These are phyloP conservation scores for Piprites chloris DNA, from an alignment of 2,113 vertebrate genomes.

Conservation along the genomic window DNA sequence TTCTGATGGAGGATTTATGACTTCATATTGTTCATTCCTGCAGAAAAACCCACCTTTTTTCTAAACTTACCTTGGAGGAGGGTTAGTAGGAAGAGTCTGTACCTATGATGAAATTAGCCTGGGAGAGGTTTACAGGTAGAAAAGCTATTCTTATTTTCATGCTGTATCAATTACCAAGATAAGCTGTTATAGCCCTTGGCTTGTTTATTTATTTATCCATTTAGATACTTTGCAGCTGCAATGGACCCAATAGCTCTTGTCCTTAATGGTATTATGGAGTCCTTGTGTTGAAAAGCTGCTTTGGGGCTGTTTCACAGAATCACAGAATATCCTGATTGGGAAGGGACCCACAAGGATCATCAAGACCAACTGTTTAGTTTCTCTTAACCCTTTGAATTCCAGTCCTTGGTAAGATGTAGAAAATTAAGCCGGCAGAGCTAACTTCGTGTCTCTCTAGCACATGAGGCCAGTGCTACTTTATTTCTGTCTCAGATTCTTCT, in stretches of 20 bases:
- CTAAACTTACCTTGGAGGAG: neutral
- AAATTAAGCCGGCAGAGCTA: neutral
- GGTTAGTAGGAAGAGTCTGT: neutral
- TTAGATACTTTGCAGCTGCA: neutral
- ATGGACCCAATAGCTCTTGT: neutral
- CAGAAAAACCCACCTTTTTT: neutral
- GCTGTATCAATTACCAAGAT: neutral
- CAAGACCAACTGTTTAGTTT: neutral
- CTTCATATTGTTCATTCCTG: neutral
- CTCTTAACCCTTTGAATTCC: neutral
- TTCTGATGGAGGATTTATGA: neutral
- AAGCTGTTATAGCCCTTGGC: neutral
- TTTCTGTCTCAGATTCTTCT: neutral
- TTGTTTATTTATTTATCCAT: neutral
- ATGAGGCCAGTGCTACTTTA: neutral
- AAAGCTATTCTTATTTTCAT: neutral
- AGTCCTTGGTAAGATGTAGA: neutral
- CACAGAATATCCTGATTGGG: neutral
- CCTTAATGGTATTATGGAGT: neutral
- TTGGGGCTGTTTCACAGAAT: fast-evolving
- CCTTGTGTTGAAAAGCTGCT: neutral
- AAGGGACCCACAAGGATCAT: neutral
- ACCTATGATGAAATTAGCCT: neutral
- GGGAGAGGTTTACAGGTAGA: neutral
- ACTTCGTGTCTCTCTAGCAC: neutral